These are phyloP conservation scores for Ips typographus DNA, from an alignment of 1,140 invertebrate species.

Conservation along the genomic window DNA sequence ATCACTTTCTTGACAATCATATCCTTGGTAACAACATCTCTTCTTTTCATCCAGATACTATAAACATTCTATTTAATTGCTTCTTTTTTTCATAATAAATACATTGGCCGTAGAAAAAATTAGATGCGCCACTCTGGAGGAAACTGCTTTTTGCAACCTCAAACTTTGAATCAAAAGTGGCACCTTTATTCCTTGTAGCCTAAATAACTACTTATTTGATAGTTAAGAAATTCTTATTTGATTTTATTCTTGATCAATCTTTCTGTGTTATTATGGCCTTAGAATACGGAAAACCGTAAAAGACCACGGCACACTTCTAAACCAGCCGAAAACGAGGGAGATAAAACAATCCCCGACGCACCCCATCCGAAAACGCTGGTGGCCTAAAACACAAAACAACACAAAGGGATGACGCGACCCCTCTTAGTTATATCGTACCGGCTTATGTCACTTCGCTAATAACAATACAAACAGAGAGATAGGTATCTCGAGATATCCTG, in stretches of 20 bases:
- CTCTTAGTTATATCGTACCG: constrained; percentile 39
- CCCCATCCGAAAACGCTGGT: constrained; percentile 48
- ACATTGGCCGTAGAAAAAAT: too few relatives aligned
- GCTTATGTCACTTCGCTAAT: constrained; percentile 45
- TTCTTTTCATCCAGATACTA: too few relatives aligned
- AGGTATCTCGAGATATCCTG: constrained; percentile 17
- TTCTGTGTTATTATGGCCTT: background rate
- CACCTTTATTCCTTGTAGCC: background rate
- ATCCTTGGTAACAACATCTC: too few relatives aligned
- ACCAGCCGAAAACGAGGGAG: constrained; percentile 38
- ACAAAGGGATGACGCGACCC: constrained; percentile 41
- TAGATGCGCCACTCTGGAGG: too few relatives aligned
- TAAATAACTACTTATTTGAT: too few relatives aligned
- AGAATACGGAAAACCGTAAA: constrained; percentile 7
- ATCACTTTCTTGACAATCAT: too few relatives aligned
- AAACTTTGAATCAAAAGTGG: background rate
- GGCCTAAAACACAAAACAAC: constrained; percentile 43
- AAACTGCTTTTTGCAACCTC: background rate
- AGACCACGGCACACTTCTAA: constrained; percentile 18
- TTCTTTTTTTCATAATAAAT: too few relatives aligned
- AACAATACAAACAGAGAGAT: constrained; percentile 38
- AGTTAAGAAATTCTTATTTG: background rate
- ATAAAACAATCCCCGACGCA: constrained; percentile 32
- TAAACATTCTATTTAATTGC: too few relatives aligned
- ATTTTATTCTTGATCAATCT: background rate